These are phyloP conservation scores for Sympetrum striolatum DNA, from an alignment of 2,888 invertebrate genomes.

Conservation along the genomic window DNA sequence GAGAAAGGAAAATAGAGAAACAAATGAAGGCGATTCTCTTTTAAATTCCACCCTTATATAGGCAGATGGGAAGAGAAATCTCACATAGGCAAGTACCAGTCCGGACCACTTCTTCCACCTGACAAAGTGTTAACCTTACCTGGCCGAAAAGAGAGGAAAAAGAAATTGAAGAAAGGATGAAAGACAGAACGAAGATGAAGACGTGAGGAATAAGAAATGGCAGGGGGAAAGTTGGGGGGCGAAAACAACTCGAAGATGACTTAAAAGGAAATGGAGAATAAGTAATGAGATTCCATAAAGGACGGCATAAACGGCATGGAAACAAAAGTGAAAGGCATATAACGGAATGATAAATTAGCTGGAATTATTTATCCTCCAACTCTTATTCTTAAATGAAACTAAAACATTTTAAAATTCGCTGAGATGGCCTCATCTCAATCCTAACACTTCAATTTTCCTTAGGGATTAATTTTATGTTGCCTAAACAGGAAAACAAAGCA, in stretches of 20 bases:
- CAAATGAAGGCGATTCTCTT: not conserved
- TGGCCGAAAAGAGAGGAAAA: not conserved
- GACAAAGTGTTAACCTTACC: not conserved
- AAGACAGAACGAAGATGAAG: not conserved
- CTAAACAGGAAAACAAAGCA: no score
- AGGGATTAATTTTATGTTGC: no score
- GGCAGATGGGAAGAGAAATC: not conserved
- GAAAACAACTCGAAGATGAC: not conserved
- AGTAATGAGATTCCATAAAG: no score
- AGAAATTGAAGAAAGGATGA: not conserved
- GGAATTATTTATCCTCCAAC: no score
- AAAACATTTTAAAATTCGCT: no score
- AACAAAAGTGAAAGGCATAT: no score
- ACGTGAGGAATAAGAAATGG: not conserved
- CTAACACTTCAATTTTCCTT: no score
- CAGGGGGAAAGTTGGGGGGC: not conserved
- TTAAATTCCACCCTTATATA: not conserved
- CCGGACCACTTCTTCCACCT: not conserved
- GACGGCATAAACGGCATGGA: no score
- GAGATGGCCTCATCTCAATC: no score
- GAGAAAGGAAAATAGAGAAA: not conserved
- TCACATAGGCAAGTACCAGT: not conserved
- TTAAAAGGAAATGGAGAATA: not conserved
- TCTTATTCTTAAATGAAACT: no score
- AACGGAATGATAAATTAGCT: no score